Conservation (phyloP, 2,797 vertebrate genomes). For the Halcyon smyrnensis region DNA sequence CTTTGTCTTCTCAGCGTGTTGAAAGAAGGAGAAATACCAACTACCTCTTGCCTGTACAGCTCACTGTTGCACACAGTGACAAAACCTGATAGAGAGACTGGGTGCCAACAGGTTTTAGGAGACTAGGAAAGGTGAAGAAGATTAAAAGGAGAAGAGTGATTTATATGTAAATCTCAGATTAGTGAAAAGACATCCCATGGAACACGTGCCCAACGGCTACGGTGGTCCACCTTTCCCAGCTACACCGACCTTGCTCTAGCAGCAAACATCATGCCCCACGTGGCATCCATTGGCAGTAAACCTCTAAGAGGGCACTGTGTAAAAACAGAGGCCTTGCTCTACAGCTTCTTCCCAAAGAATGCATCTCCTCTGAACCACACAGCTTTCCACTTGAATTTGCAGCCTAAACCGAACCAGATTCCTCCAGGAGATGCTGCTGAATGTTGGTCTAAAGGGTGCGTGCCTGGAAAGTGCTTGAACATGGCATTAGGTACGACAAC, state of each 20-base stretch:
- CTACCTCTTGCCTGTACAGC: background rate
- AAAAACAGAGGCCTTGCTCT: background rate
- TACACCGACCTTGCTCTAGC: background rate
- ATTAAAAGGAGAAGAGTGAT: background rate
- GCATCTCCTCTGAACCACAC: background rate
- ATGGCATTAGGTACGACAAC: accelerated
- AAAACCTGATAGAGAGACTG: accelerated
- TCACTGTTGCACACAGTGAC: no score
- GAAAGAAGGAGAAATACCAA: background rate
- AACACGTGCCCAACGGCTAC: no score
- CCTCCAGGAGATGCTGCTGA: background rate
- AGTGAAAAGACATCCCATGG: accelerated
- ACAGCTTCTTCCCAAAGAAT: accelerated
- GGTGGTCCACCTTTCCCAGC: background rate
- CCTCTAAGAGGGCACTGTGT: background rate
- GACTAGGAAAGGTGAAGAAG: background rate
- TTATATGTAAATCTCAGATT: background rate
- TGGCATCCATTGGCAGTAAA: accelerated
- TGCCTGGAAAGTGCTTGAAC: background rate
- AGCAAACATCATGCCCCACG: accelerated
- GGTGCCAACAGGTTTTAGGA: background rate
- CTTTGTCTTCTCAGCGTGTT: background rate
- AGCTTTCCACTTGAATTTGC: accelerated
- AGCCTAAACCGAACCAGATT: background rate
- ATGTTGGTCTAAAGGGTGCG: accelerated